A percentile compares a stretch with the other conserved stretches of the same genome.
These are phyloP conservation scores for Dallia pectoralis DNA, from an alignment of 2,797 vertebrate species.

Conservation along the genomic window DNA sequence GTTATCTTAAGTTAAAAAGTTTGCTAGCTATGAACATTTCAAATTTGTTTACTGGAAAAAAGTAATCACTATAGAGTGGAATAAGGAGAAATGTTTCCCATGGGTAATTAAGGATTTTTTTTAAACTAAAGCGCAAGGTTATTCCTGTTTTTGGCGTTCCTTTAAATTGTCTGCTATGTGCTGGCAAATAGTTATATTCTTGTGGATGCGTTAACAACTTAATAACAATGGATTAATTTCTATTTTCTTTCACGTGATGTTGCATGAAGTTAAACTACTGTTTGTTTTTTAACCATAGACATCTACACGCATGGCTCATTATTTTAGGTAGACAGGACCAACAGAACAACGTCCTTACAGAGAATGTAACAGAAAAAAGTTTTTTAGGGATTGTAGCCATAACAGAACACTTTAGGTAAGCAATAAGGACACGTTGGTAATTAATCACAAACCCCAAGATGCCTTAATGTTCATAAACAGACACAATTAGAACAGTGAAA, in stretches of 20 bases:
- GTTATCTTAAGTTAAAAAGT: neutral
- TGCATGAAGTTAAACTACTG: neutral
- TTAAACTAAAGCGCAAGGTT: constrained; percentile 51
- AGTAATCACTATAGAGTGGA: constrained; percentile 42
- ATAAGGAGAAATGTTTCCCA: constrained; percentile 54
- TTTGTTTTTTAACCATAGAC: neutral
- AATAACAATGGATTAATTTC: constrained; percentile 27
- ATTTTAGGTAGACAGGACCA: neutral
- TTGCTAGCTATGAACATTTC: neutral
- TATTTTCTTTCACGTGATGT: neutral
- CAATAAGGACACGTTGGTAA: too few species aligned
- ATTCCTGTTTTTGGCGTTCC: constrained; percentile 45
- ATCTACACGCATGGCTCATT: neutral
- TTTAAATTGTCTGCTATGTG: constrained; percentile 24
- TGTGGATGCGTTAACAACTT: constrained; percentile 24
- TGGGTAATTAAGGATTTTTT: constrained; percentile 50
- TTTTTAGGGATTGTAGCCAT: too few species aligned
- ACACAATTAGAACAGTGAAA: too few species aligned
- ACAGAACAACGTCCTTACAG: neutral
- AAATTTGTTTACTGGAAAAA: constrained; percentile 16
- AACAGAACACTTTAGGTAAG: too few species aligned
- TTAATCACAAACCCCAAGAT: too few species aligned
- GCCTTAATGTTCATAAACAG: too few species aligned
- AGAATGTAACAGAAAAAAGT: neutral
- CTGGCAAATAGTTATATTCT: constrained; percentile 15